Conservation (phyloP, 2,113 vertebrate genomes). For the Catharus fuscescens region DNA sequence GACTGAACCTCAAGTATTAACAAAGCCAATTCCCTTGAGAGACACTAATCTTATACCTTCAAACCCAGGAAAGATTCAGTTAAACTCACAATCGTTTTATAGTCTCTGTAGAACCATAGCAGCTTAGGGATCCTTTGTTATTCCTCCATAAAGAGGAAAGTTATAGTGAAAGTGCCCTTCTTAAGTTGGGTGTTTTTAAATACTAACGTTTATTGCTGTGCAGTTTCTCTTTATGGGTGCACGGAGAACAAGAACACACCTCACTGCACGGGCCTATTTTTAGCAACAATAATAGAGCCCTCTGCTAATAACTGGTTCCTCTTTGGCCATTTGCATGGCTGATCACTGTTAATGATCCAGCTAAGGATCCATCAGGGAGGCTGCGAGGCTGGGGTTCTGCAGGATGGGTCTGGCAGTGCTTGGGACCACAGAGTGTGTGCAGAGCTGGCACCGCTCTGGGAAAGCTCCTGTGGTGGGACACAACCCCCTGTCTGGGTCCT, state of each 20-base stretch:
- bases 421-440: rapidly evolving
- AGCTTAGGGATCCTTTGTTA: conserved; percentile 60
- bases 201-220: conserved; percentile 52
- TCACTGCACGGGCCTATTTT: not conserved
- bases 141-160: conserved; percentile 57
- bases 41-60: conserved; percentile 46
- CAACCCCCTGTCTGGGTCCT: rapidly evolving
- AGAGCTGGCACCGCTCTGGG: not conserved
- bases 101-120: conserved; percentile 56
- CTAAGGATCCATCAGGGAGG: not conserved
- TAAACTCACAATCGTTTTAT: conserved; percentile 53
- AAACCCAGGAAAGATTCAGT: conserved; percentile 60
- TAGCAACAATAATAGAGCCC: conserved; percentile 4
- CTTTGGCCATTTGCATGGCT: not conserved
- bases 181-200: conserved; percentile 62
- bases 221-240: conserved; percentile 47
- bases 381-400: not conserved
- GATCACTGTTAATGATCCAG: conserved; percentile 34
- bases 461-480: not conserved
- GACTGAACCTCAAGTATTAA: conserved; percentile 35
- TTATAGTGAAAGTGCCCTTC: conserved; percentile 41
- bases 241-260: conserved; percentile 44
- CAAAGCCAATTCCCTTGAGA: conserved; percentile 37
- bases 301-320: conserved; percentile 23
- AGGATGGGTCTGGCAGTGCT: rapidly evolving